Evolutionary conservation across 2,113 vertebrate species (phyloP).

Genomic region (Amblyopsis rosae): DNA sequence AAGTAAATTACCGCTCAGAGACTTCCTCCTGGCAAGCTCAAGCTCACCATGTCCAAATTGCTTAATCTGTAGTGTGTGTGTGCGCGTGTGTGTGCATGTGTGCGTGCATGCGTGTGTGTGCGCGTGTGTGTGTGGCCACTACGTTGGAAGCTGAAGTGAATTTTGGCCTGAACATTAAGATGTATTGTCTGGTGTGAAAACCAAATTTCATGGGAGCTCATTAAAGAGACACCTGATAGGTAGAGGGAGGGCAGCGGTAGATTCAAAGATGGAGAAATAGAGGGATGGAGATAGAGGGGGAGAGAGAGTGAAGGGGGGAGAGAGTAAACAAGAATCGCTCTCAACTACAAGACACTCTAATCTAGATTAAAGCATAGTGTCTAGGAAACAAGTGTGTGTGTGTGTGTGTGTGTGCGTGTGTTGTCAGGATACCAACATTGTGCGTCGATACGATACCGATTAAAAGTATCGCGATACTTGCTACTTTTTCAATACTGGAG

Average conservation of each 20-base stretch:
- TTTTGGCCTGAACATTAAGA: constrained; percentile 41
- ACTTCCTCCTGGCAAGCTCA: constrained; percentile 20
- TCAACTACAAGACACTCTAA: constrained; percentile 21
- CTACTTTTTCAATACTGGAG: too few relatives aligned
- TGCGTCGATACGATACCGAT: too few relatives aligned
- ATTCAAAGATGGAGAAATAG: background rate
- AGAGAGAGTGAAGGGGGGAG: background rate
- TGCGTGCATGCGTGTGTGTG: too few relatives aligned
- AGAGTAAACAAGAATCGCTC: background rate
- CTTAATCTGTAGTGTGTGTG: constrained; percentile 1
- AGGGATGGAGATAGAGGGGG: background rate
- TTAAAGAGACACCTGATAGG: constrained; percentile 73
- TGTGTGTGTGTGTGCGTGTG: constrained; percentile 15
- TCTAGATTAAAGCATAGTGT: constrained; percentile 37
- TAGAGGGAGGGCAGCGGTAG: background rate
- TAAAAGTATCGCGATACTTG: too few relatives aligned
- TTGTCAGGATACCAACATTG: too few relatives aligned
- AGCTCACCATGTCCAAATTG: constrained; percentile 25
- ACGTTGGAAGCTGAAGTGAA: constrained; percentile 46
- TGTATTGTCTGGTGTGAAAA: constrained; percentile 71
- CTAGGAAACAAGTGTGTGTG: constrained; percentile 9
- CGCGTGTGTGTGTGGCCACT: background rate
- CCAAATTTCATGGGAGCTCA: constrained; percentile 80
- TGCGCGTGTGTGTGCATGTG: background rate
- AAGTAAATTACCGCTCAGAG: constrained; percentile 18